phyloP scores from a whole-genome alignment of 2,113 vertebrate species.

The Ctenomys sociabilis region DNA sequence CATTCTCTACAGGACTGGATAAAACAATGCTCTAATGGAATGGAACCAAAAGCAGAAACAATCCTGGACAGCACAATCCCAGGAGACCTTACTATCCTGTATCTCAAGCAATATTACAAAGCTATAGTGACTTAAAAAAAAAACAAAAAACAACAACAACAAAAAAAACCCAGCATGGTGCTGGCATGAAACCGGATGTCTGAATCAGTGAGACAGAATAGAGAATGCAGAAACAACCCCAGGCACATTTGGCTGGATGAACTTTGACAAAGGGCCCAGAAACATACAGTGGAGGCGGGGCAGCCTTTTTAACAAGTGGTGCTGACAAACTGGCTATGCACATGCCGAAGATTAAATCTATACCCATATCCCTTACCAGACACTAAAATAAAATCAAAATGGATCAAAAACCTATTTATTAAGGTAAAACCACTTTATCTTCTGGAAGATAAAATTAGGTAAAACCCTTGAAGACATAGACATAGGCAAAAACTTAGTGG shows the following conservation, averaged over 20 bases:
- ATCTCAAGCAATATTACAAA: background rate
- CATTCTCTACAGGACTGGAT: background rate
- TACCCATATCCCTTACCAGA: background rate
- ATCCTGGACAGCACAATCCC: background rate
- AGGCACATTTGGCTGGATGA: background rate
- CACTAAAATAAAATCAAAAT: background rate
- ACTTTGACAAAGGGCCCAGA: background rate
- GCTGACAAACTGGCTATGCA: background rate
- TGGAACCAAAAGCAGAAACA: background rate
- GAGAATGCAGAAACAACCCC: background rate
- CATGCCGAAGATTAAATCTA: background rate
- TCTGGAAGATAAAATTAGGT: background rate
- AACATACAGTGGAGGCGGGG: background rate
- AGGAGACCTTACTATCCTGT: background rate
- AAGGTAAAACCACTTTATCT: background rate
- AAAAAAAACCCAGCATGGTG: background rate
- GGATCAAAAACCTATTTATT: background rate
- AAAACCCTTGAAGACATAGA: background rate
- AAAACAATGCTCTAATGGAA: background rate
- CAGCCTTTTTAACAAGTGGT: background rate
- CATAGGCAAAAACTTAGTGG: background rate
- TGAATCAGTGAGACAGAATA: background rate
- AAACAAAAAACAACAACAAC: too few species aligned
- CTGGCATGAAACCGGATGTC: background rate
- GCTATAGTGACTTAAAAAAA: background rate